These are phyloP conservation scores for Corythornis vintsioides DNA, from an alignment of 2,113 vertebrate species.

Conservation along the genomic window DNA sequence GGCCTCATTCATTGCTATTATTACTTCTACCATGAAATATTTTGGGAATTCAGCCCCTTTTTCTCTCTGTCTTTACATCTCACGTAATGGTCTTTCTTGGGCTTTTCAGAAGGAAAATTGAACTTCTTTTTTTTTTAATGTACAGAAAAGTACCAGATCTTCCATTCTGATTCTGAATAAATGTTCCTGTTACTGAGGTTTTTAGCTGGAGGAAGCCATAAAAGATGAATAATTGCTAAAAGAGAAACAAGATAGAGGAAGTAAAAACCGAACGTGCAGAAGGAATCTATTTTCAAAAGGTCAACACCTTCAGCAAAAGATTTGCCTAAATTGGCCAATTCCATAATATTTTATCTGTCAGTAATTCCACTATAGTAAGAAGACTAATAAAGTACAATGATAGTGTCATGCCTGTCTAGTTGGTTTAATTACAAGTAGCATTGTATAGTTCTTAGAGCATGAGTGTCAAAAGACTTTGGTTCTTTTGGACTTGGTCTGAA, in stretches of 20 bases:
- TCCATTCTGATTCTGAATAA: constrained; percentile 60
- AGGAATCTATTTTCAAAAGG: constrained; percentile 59
- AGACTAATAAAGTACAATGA: not conserved
- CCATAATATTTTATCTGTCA: constrained; percentile 28
- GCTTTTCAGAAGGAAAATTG: constrained; percentile 65
- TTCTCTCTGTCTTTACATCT: constrained; percentile 56
- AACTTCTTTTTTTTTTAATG: constrained; percentile 64
- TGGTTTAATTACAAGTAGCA: not conserved
- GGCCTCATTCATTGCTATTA: constrained; percentile 56
- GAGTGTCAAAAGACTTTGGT: not conserved
- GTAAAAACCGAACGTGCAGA: constrained; percentile 16
- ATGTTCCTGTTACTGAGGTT: constrained; percentile 32
- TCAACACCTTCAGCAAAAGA: constrained; percentile 31
- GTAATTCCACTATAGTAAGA: not conserved
- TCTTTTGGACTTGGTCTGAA: not conserved
- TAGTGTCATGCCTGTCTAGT: not conserved
- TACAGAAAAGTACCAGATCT: constrained; percentile 58
- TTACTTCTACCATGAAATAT: constrained; percentile 67
- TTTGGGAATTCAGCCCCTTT: constrained; percentile 62
- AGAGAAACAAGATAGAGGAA: constrained; percentile 48
- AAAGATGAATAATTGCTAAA: constrained; percentile 64
- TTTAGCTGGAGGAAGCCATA: constrained; percentile 59
- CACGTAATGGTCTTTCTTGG: constrained; percentile 57
- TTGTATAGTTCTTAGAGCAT: not conserved
- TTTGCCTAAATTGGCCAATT: constrained; percentile 49